These are phyloP conservation scores for Disparrhopalites patrizii DNA, from an alignment of 2,888 invertebrate species.

Conservation along the genomic window DNA sequence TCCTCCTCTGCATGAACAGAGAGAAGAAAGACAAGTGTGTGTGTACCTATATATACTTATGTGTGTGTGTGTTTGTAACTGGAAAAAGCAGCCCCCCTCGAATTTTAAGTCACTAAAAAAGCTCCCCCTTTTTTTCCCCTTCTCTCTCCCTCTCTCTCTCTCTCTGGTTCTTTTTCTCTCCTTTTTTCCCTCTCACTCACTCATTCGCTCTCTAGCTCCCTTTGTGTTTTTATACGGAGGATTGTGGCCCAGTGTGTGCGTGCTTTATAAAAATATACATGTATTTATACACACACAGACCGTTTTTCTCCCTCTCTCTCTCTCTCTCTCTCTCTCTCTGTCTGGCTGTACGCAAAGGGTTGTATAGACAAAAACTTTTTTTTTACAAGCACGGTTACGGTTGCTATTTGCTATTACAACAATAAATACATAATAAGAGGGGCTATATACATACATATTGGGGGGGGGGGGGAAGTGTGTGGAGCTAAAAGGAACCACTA, in stretches of 20 bases:
- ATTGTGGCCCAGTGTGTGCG: neutral
- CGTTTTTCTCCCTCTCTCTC: neutral
- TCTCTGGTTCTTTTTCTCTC: neutral
- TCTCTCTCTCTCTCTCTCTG: neutral
- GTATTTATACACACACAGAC: neutral
- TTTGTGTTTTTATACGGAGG: neutral
- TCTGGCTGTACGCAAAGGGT: neutral
- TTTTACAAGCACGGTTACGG: too few relatives aligned
- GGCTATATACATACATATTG: neutral
- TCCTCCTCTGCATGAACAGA: too few relatives aligned
- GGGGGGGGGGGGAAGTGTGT: neutral
- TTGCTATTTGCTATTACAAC: too few relatives aligned
- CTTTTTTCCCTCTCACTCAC: neutral
- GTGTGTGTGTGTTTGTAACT: conserved; percentile 6
- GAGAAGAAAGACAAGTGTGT: too few relatives aligned
- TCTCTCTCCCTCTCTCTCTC: neutral
- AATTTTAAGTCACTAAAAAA: conserved; percentile 24
- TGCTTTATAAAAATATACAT: neutral
- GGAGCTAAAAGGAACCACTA: neutral
- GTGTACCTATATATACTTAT: too few relatives aligned
- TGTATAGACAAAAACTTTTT: neutral
- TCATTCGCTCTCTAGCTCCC: too few relatives aligned
- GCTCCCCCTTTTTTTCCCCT: conserved; percentile 2
- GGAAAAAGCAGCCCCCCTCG: conserved; percentile 22
- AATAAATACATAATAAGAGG: too few relatives aligned